These are phyloP conservation scores for Crambe crambe DNA, from an alignment of 37 sponge, comb jelly and placozoan species.

Conservation along the genomic window DNA sequence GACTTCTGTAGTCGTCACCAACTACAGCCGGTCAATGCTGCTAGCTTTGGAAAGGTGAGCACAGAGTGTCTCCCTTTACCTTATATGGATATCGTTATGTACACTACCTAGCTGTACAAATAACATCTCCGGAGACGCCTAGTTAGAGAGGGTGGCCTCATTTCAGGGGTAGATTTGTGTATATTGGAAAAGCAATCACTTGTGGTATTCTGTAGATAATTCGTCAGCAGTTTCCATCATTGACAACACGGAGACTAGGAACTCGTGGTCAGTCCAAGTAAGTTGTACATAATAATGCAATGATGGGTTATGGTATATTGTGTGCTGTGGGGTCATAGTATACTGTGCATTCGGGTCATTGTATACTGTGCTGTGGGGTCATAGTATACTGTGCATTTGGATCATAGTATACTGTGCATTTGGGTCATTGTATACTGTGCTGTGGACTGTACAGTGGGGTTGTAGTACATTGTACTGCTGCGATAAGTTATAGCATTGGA, in stretches of 20 bases:
- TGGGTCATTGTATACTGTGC: no score
- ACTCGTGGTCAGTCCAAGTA: conserved; percentile 77
- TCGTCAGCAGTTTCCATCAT: conserved; percentile 65
- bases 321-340: not conserved
- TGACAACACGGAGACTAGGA: conserved; percentile 88
- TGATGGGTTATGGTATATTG: not conserved
- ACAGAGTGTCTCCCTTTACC: no score
- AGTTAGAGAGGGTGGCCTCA: not conserved
- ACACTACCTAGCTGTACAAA: no score
- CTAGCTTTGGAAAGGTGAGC: conserved; percentile 95
- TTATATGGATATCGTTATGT: no score
- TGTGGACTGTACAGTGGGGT: no score
- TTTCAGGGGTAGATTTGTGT: not conserved
- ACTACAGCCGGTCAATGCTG: conserved; percentile 88
- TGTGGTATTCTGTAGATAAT: conserved; percentile 24
- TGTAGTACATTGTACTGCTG: not conserved
- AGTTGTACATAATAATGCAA: conserved; percentile 1
- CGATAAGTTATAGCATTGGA: no score
- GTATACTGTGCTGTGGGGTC: no score
- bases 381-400: no score
- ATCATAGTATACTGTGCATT: no score
- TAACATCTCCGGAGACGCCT: not conserved
- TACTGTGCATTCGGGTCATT: no score
- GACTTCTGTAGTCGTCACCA: conserved; percentile 83
- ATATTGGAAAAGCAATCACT: not conserved